These are phyloP conservation scores for Plumapathes pennacea DNA, from an alignment of 92 coral and sea anemone species.

Conservation along the genomic window DNA sequence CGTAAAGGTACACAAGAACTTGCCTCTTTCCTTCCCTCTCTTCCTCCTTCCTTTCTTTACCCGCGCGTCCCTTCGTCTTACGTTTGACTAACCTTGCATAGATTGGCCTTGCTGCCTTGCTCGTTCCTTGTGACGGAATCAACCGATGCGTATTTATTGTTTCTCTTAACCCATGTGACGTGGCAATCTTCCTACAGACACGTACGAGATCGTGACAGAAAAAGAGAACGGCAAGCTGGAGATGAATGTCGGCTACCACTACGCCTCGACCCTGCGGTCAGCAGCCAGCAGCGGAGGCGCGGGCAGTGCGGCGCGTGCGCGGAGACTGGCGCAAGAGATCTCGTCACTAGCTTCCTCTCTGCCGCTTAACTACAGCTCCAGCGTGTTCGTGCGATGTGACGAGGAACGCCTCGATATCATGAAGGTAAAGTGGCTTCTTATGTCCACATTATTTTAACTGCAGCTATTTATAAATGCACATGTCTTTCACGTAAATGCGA, in stretches of 20 bases:
- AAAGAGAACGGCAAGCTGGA: conserved; percentile 74
- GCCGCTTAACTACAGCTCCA: conserved; percentile 94
- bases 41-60: neutral
- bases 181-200: conserved; percentile 60
- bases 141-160: no score
- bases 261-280: conserved; percentile 85
- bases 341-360: conserved; percentile 96
- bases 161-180: no score
- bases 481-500: no score
- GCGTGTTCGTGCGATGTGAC: conserved; percentile 97
- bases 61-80: no score
- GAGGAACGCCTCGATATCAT: conserved; percentile 94
- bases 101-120: no score
- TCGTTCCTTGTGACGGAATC: no score
- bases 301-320: conserved; percentile 88
- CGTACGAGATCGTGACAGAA: conserved; percentile 78
- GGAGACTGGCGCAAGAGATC: conserved; percentile 97
- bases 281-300: conserved; percentile 80
- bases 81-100: no score
- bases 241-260: conserved; percentile 84
- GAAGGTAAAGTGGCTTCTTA: no score
- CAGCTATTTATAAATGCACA: no score
- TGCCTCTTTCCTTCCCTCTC: neutral
- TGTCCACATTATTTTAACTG: no score
- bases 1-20: neutral